Base-by-base conservation (phyloP, 2,113 vertebrate species). In the Condylura cristata region DNA sequence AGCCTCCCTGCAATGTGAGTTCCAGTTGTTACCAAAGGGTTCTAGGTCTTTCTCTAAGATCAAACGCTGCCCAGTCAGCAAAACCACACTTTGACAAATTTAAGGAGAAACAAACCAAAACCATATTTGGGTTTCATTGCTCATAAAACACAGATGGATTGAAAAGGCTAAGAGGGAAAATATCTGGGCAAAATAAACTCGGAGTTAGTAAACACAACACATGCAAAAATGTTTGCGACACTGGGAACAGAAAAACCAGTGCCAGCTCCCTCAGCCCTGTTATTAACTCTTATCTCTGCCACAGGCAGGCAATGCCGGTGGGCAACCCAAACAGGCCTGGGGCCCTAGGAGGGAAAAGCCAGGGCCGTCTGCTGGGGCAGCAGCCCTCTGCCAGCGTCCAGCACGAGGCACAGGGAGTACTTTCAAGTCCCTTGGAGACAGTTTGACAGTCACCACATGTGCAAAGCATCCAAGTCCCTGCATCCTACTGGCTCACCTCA, bases 101-200 rank as follows among this genome's bases (percentile, higher is more conserved):
- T 53, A 60, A 71, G 78, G 39, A 82, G 75, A 91, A 92, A 66
- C 63, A 93, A 72, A 72, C 56, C 53, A 39, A 83, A 86, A 30
- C 56, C 39, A 61, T 41, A 32, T 39, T 48, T 20, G 34, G 51
- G 28, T 51, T 48, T 71, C 61, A 88, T 76, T 90, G 89, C 70
- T 91, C 70, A 68, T 41, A 81, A 86, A 84, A 82, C 30, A 82
- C 91, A 93, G 88, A 93, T 72, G 91, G 53, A 74, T 63, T 72
- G 91, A 89, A 89, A 86, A 82, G 79, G 85, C 81, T 79, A 72
- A 79, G 24, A 95, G 48, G 39, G 12, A n/a, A 79, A 86, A 68
- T 37, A 81, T 66, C 37, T 48, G 37, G 34, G 18, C 48, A 86
- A 82, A 95, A 86, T 56, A 72, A 89, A 63, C 26, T 53, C 10